These are phyloP conservation scores for Girardia tigrina DNA, from an alignment of 2,888 invertebrate genomes.

Conservation along the genomic window DNA sequence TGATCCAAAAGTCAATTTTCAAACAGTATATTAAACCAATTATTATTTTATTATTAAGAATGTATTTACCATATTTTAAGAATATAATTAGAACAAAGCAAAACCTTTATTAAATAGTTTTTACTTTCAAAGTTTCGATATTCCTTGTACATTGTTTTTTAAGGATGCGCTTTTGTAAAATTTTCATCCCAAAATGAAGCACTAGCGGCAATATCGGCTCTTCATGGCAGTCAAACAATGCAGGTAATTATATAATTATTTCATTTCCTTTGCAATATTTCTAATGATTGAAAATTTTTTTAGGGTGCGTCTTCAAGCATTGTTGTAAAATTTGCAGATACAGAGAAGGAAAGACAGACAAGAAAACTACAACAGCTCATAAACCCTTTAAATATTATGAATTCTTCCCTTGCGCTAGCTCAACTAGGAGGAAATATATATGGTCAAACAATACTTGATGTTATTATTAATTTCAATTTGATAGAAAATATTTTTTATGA, in stretches of 20 bases:
- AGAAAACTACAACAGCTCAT: slow-evolving; percentile 99
- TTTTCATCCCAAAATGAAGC: slow-evolving; percentile 93
- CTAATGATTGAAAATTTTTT: not conserved
- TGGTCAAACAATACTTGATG: slow-evolving; percentile 11
- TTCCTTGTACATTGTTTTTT: too few species aligned
- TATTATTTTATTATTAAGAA: too few species aligned
- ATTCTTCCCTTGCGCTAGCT: slow-evolving; percentile 54
- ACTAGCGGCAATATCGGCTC: slow-evolving; percentile 86
- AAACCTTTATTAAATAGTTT: too few species aligned
- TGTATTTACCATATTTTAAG: too few species aligned
- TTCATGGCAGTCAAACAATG: slow-evolving; percentile 99
- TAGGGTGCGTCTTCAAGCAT: slow-evolving; percentile 87
- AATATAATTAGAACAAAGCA: too few species aligned
- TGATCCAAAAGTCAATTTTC: too few species aligned
- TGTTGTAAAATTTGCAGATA: slow-evolving; percentile 98
- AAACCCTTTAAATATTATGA: slow-evolving; percentile 89
- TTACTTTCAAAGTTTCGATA: too few species aligned
- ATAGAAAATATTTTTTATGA: too few species aligned
- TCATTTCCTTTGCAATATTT: too few species aligned
- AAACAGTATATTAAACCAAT: too few species aligned
- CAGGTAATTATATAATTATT: too few species aligned
- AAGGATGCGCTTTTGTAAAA: slow-evolving; percentile 99
- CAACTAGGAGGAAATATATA: slow-evolving; percentile 25
- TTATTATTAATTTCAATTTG: too few species aligned
- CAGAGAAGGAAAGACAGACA: slow-evolving; percentile 94